Evolutionary conservation across 2,797 vertebrate genomes (phyloP).

Genomic region (Sternarchorhynchus goeldii): DNA sequence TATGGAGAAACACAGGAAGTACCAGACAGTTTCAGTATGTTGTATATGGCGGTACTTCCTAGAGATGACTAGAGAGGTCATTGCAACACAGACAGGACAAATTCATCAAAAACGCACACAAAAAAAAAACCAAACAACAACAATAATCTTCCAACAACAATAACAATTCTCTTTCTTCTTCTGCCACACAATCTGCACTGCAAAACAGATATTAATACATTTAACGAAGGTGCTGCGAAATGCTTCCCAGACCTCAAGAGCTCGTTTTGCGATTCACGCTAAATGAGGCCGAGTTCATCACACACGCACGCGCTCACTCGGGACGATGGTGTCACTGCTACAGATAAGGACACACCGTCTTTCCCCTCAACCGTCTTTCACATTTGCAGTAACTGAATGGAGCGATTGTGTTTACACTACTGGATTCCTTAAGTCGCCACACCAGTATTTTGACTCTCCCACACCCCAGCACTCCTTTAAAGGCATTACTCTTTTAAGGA

Average conservation of each 20-base stretch:
- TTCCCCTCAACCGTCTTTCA: conserved; percentile 25
- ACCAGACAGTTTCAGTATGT: background rate
- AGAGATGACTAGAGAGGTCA: background rate
- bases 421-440: conserved; percentile 44
- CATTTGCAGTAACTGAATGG: conserved; percentile 56
- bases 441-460: conserved; percentile 37
- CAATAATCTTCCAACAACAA: background rate
- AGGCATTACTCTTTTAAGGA: conserved; percentile 50
- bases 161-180: background rate
- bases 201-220: background rate
- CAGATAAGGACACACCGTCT: background rate
- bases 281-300: background rate
- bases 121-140: too few relatives aligned
- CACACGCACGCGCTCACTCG: background rate
- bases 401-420: conserved; percentile 52
- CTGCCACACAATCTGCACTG: background rate
- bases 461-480: conserved; percentile 55
- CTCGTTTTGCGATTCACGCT: background rate
- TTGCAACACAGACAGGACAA: background rate
- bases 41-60: background rate
- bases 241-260: background rate
- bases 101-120: too few relatives aligned
- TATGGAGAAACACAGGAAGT: conserved; percentile 17
- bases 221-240: background rate
- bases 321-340: background rate